Base-by-base conservation (phyloP, 2,113 vertebrate species). In the Orientallactaga bullata region DNA sequence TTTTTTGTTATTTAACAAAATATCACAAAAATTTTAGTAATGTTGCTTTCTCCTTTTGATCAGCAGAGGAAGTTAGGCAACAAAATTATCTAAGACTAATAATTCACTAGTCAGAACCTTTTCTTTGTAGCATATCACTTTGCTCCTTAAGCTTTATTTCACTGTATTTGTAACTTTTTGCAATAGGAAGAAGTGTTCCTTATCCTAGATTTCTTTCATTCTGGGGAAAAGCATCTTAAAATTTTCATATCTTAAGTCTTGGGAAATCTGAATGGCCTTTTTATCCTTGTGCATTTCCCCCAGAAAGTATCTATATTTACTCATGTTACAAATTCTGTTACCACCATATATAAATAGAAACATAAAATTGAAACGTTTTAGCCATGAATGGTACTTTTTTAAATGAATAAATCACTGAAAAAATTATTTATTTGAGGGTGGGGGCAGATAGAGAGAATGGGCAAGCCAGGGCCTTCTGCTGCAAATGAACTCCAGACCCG, bases 291-390 rank as follows among this genome's bases (percentile, higher is more conserved):
- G 78, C 12, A 39, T 91, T 69, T 93, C 60, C 21, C 91, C 26
- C 91, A 92, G 69, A 89, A 95, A 93, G 24, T 83, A 61, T 58
- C 26, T 76, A 89, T 15, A 39, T 82, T 84, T 90, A 73, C 24
- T 84, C 20, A 77, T 85, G 24, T 35, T 72, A 28, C 32, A 72
- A 37, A 18, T 95, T 72, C 51, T 83, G 3, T 42, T 94, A 58
- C 47, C 20, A 39, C 69, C 26, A 78, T n/a, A 35, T 77, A 83
- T 35, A 79, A 88, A 74, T 92, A 71, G 87, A 74, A 89, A 23
- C 47, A 90, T 86, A 12, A 32, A 82, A 32, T 63, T 82, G 18
- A 78, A 83, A 91, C 89, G 47, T 84, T 60, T 76, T 66, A 81
- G 24, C 26, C 5, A 11, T 78, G n/a, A n/a, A n/a, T n/a, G n/a